Evolutionary conservation across 37 sponge, comb jelly and placozoan species (phyloP), one percentile per base, ranked within the genome.

Genomic region (Ephydatia muelleri): DNA sequence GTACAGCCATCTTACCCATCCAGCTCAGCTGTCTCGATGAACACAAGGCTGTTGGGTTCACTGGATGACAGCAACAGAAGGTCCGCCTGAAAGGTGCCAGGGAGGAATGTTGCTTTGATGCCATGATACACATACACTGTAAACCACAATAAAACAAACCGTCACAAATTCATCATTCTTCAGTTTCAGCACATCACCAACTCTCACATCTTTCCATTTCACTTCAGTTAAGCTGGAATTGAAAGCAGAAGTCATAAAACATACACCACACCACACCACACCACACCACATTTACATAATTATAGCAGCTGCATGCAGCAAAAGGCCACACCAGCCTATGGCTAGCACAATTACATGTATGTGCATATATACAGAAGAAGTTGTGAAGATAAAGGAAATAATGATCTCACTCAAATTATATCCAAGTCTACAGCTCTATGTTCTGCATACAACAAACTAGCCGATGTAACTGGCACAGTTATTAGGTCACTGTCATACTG

Each of bases 11-110:
- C 91, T 78, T 49, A 97, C 97, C 99, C 99, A 85, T 98, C 99
- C 72, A 98, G 82, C 39, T 98, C 99, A 65, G 99, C 99, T 27
- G 99, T 98, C 80, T 98, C 99, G 75, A 98, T 87, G 81, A 90
- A 98, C 40, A 81, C 83, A 38, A 98, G 88, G 47, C 94, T 91
- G 84, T 96, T 92, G 9, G 95, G 94, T 74, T 96, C 95, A 86
- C 95, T 94, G 71, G 95, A 88, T 2, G 91, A 89, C 38, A 98
- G 85, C 9, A 98, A 71, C 47, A 98, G 66, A 76, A 98, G 72
- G 71, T 98, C 99, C 35, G 99, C 95, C 92, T 94, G 29, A 35
- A 38, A 36, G 27, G 16, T 21, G 19, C 9, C 57, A 57, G 19
- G 57, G 12, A 11, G 19, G 16, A 57, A 11, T 14, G 16, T 57